A percentile compares a stretch with the other conserved stretches of the same genome.
Conservation (phyloP, 2,888 invertebrate species). For the Neelides folsomi region DNA sequence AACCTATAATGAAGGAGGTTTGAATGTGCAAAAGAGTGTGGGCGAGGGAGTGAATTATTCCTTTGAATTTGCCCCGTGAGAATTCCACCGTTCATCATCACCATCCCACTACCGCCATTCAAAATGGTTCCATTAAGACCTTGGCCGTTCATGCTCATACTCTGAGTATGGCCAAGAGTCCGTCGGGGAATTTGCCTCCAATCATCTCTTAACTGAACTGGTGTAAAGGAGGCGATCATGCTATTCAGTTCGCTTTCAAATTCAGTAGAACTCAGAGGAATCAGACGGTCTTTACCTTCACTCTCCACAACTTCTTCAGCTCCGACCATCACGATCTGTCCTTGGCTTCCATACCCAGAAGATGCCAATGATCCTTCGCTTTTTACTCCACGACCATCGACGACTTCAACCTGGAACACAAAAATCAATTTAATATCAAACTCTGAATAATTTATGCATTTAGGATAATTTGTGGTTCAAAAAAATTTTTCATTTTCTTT, state of each 20-base stretch:
- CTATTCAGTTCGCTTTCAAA: conserved; percentile 26
- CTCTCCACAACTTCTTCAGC: conserved; percentile 5
- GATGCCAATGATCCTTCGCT: conserved; percentile 62
- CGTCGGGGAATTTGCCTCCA: not conserved
- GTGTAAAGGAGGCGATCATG: conserved; percentile 14
- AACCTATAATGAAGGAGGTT: conserved; percentile 27
- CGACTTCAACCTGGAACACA: conserved; percentile 10
- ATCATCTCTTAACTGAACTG: conserved; percentile 1
- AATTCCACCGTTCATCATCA: too few relatives aligned
- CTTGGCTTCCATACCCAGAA: conserved; percentile 63
- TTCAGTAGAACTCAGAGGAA: conserved; percentile 14
- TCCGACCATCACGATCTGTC: conserved; percentile 9
- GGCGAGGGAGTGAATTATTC: conserved; percentile 22
- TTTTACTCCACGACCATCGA: conserved; percentile 44
- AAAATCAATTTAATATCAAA: conserved; percentile 3
- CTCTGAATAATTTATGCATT: too few relatives aligned
- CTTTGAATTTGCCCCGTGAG: too few relatives aligned
- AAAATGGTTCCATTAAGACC: conserved; percentile 1
- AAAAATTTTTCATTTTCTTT: too few relatives aligned
- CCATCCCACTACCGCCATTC: not conserved
- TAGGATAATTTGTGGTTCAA: too few relatives aligned
- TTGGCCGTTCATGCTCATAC: not conserved
- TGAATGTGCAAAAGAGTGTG: conserved; percentile 24
- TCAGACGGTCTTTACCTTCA: conserved; percentile 2
- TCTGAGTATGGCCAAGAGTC: not conserved